Evolutionary conservation across 2,888 invertebrate species (phyloP), one percentile per base, ranked within the genome.

Genomic region (Cancer borealis): DNA sequence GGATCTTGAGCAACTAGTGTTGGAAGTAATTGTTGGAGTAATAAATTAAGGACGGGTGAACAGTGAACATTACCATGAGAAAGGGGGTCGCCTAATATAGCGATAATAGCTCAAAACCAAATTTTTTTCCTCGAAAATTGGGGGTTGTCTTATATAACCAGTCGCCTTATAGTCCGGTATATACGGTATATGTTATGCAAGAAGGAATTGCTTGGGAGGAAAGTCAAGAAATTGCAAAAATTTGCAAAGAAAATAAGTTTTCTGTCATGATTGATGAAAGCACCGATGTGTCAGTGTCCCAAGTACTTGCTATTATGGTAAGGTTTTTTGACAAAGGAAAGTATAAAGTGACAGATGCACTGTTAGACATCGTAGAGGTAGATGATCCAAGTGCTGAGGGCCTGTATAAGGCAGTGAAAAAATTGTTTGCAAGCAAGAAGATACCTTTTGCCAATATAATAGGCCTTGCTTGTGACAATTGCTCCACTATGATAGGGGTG

Each of bases 251-350:
- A 54, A 89, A 89, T 87, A 89, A 66, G 49, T 93, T 91, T 93
- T 79, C 54, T 84, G 93, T 87, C 91, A 87, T 12, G 93, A 93
- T 54, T 49, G n/a, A n/a, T n/a, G n/a, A n/a, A n/a, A n/a, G n/a
- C n/a, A n/a, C n/a, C n/a, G n/a, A n/a, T n/a, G n/a, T 92, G 46
- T 93, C 93, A 14, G 93, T 93, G 60, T 84, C 79, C 8, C 93
- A 93, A 46, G 73, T 92, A 54, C 88, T 93, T 88, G 93, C 93
- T n/a, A 66, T 93, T 17, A 87, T 93, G 88, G 92, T 91, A 47
- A 79, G 93, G n/a, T 93, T 87, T 60, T 93, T 45, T 93, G 93
- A 93, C 26, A 84, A 45, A 84, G 54, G 14, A 30, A 93, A 93
- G 66, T 87, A 87, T 49, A 88, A 93, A 60, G 92, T 93, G n/a